A percentile compares a stretch with the other conserved stretches of the same genome.
These are phyloP conservation scores for Anniella stebbinsi DNA, from an alignment of 2,797 vertebrate genomes.

Conservation along the genomic window DNA sequence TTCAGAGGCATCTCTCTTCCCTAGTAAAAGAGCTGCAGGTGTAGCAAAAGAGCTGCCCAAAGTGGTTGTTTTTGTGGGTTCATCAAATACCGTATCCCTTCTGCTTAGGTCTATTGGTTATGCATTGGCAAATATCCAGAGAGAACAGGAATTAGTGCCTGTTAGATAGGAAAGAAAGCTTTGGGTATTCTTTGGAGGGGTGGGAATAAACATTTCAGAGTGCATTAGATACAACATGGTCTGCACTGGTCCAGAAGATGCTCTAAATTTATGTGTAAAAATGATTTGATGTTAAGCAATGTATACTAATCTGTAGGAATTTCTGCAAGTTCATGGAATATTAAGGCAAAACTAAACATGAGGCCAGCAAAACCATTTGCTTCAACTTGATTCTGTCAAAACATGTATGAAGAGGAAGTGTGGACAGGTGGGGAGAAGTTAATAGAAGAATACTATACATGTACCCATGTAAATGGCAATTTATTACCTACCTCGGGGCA, in stretches of 20 bases:
- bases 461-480: background rate
- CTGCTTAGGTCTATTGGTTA: background rate
- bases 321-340: background rate
- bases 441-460: constrained; percentile 22
- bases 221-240: background rate
- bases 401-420: background rate
- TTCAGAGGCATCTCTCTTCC: too few relatives aligned
- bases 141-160: background rate
- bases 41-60: too few relatives aligned
- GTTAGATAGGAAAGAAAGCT: background rate
- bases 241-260: background rate
- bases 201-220: background rate
- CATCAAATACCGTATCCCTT: background rate
- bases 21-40: too few relatives aligned
- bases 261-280: background rate
- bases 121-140: background rate
- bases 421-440: background rate
- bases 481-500: background rate
- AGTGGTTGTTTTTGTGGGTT: background rate
- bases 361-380: constrained; percentile 23
- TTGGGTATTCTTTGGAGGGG: background rate
- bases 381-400: background rate
- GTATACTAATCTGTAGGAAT: constrained; percentile 18
- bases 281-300: background rate
- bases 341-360: constrained; percentile 25